Evolutionary conservation across 2,888 invertebrate genomes (phyloP), one percentile per base, ranked within the genome.

Genomic region (Chrysopilus asiliformis): DNA sequence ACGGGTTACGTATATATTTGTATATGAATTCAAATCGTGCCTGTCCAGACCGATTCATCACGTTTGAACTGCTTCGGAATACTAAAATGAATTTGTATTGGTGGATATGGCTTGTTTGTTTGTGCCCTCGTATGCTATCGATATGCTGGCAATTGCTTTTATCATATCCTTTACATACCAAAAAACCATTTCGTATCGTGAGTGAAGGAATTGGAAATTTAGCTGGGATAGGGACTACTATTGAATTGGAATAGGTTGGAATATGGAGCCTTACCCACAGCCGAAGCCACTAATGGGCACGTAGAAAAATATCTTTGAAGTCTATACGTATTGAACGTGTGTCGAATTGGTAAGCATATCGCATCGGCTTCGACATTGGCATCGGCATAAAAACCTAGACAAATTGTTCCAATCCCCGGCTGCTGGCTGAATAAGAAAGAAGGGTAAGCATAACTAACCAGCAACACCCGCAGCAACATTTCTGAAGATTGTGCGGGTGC

Each of bases 261-360:
- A n/a, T n/a, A n/a, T n/a, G n/a, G n/a, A n/a, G n/a, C n/a, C n/a
- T n/a, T n/a, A n/a, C n/a, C n/a, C n/a, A n/a, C n/a, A n/a, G n/a
- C n/a, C n/a, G n/a, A n/a, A 32, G 26, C 28, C 29, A 30, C 34
- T 42, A 42, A 42, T 42, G 34, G 39, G 39, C 42, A 42, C 42
- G 42, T 42, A 42, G 36, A 42, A 42, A 42, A 39, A 39, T 42
- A 42, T 42, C 42, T 42, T 42, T 42, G 39, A 42, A 42, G 42
- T 42, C 42, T 39, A 39, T 42, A 42, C 39, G 34, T 32, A 37
- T 17, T 15, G 42, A 37, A 42, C 42, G 42, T 42, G 42, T 37
- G 13, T 8, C 24, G 42, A 39, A 42, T 42, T 24, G 27, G 22
- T 27, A 42, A 39, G 34, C 25, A 34, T 28, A 28, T 30, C 25